Evolutionary conservation across 2,113 vertebrate species (phyloP).

Genomic region (Herpailurus yagouaroundi): DNA sequence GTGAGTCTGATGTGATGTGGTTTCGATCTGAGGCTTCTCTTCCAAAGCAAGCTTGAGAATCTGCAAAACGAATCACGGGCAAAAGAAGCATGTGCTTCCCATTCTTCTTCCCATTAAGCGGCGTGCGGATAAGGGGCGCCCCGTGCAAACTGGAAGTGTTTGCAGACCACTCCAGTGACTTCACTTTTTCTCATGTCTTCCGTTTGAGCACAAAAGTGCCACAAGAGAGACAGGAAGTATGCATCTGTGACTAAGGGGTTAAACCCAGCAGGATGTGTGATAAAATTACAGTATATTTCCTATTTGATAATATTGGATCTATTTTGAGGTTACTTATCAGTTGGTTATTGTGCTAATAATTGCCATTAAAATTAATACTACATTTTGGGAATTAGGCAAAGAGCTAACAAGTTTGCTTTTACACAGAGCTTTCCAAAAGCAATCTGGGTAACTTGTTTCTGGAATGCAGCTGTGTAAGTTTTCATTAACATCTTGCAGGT

Average conservation of each 20-base stretch:
- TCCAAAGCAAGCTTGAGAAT: constrained; percentile 35
- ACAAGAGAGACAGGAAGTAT: constrained; percentile 51
- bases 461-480: constrained; percentile 89
- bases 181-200: constrained; percentile 12
- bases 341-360: constrained; percentile 89
- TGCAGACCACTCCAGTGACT: constrained; percentile 22
- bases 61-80: constrained; percentile 36
- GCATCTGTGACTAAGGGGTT: constrained; percentile 82
- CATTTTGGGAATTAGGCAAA: constrained; percentile 85
- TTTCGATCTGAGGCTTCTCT: constrained; percentile 44
- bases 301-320: constrained; percentile 83
- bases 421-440: constrained; percentile 85
- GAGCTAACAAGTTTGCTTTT: constrained; percentile 85
- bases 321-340: constrained; percentile 88
- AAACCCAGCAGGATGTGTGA: constrained; percentile 83
- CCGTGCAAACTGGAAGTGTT: neutral
- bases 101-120: constrained; percentile 36
- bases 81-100: constrained; percentile 17
- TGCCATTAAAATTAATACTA: constrained; percentile 89
- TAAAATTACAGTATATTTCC: constrained; percentile 83
- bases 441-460: constrained; percentile 89
- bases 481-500: constrained; percentile 91
- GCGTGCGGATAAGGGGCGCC: neutral
- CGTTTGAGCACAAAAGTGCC: constrained; percentile 26
- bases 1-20: neutral